Conservation (phyloP, 2,797 vertebrate species). For the Gobionotothen gibberifrons region DNA sequence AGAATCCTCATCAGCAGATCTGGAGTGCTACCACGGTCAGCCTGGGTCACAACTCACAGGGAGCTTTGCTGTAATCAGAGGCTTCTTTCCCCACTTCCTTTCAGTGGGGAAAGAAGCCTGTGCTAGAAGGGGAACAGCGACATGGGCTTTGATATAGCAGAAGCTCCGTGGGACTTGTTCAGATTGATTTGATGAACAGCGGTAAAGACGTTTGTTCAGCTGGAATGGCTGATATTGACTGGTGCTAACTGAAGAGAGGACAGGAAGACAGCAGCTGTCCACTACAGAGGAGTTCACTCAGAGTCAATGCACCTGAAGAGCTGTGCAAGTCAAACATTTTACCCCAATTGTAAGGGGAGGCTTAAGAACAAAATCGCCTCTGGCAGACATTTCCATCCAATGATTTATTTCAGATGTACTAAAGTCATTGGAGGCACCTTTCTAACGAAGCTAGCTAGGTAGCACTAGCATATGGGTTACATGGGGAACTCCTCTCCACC, state of each 20-base stretch:
- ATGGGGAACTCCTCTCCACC: no score
- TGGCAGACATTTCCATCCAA: background rate
- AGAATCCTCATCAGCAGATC: slow-evolving; percentile 70
- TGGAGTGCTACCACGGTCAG: slow-evolving; percentile 66
- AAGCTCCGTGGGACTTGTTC: background rate
- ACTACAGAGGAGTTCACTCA: slow-evolving; percentile 15
- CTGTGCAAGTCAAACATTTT: no score
- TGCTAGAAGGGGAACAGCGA: slow-evolving; percentile 19
- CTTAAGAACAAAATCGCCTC: background rate
- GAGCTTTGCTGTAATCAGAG: slow-evolving; percentile 60
- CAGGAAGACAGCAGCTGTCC: background rate
- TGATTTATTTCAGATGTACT: background rate
- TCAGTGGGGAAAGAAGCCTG: no score
- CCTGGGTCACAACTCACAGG: slow-evolving; percentile 57
- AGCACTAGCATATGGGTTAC: no score
- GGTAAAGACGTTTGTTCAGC: slow-evolving; percentile 35
- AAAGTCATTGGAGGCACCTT: background rate
- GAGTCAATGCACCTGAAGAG: background rate
- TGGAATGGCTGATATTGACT: slow-evolving; percentile 41
- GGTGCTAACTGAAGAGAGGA: slow-evolving; percentile 17
- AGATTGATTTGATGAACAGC: slow-evolving; percentile 51
- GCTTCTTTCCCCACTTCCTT: slow-evolving; percentile 37
- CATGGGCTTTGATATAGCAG: slow-evolving; percentile 7
- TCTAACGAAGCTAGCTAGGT: no score
- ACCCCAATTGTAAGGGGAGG: background rate